Base-by-base conservation (phyloP, 2,888 invertebrate genomes). In the Agrilus mali region DNA sequence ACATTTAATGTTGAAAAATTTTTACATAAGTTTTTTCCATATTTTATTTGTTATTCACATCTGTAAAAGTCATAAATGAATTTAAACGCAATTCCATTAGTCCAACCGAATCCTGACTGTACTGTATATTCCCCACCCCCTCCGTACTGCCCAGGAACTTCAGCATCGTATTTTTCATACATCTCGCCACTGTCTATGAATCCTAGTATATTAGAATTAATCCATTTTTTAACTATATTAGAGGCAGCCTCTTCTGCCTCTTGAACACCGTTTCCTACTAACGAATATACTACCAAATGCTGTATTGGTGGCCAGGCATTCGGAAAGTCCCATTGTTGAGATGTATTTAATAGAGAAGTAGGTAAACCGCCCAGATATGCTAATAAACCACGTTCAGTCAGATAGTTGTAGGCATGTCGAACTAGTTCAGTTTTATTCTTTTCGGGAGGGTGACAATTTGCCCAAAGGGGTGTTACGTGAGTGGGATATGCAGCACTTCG, bases 261-360 rank as follows among this genome's bases (percentile, higher is more conserved):
- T 1, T 57, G 50, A 10, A 72, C 72, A 0, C 70, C 70, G 8
- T 80, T 72, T 31, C 74, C 71, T 42, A 77, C 72, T 46, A 87
- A 64, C 3, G 80, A 80, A 59, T 80, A 74, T 3, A 87, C 76
- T 2, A 83, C 66, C 41, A 87, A 74, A 55, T 82, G 81, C 48
- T 87, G 82, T 36, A 84, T 72, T 3, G 89, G 89, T 0, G 89
- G 81, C 89, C 89, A 90, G 0, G 84, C 86, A 59, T 89, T 89
- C 0, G 88, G 85, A 56, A 77, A 80, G 60, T 86, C 86, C 86
- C 86, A 83, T 58, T 86, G 82, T 60, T 85, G 78, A 0, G 80
- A 80, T 8, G 78, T 78, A 16, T 71, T 66, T 20, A 69, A 65
- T 37, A 85, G 56, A 1, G 85, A 83, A 0, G 79, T 66, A 0